phyloP scores from a whole-genome alignment of 2,797 vertebrate species.

The Chaetophractus vellerosus region DNA sequence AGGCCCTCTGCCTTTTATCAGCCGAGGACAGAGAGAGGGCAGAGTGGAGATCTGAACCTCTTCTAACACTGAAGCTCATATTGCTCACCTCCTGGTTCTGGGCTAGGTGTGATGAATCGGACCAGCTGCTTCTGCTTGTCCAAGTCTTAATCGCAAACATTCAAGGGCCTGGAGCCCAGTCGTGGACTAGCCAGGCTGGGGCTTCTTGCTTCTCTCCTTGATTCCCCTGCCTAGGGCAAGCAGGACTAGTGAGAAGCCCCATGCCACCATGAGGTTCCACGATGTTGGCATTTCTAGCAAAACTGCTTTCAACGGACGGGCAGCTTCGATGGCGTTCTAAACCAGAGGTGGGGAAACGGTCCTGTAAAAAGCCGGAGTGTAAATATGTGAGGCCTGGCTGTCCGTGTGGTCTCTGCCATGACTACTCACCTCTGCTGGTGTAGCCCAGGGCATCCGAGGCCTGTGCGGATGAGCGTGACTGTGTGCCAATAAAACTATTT shows the following conservation, averaged over 20 bases:
- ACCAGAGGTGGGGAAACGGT: accelerated
- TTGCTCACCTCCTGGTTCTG: too few relatives aligned
- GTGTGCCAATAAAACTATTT: conserved; percentile 13
- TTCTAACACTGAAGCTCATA: neutral
- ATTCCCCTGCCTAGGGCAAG: neutral
- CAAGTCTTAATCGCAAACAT: neutral
- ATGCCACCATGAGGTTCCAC: accelerated
- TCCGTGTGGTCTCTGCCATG: neutral
- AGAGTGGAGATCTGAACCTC: neutral
- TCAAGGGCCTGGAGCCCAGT: neutral
- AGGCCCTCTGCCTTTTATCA: neutral
- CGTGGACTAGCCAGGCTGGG: neutral
- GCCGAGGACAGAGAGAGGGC: neutral
- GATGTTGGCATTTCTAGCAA: accelerated
- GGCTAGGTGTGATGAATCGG: accelerated
- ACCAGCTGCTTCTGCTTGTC: neutral
- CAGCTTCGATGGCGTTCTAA: neutral
- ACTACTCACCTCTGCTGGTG: neutral
- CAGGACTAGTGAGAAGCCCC: neutral
- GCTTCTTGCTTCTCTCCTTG: neutral
- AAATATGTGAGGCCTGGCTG: neutral
- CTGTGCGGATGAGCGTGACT: neutral
- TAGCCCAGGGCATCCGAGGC: neutral
- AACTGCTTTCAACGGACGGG: neutral
- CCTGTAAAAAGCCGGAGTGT: neutral